Evolutionary conservation across 2,888 invertebrate species (phyloP), one percentile per base, ranked within the genome.

Genomic region (Drosophila merina): DNA sequence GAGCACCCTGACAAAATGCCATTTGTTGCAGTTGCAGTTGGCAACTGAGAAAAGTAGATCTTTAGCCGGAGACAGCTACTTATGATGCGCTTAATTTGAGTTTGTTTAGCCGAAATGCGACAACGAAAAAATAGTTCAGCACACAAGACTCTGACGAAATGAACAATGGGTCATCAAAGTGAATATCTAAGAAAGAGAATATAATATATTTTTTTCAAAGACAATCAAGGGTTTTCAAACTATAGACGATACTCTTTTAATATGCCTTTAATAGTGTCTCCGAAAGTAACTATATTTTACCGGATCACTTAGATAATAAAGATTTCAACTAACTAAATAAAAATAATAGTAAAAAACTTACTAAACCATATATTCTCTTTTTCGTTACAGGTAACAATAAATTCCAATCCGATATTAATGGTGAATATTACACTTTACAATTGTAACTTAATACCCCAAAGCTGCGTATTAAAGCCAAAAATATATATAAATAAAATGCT

Each of bases 51-150:
- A 52, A 42, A 49, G 49, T 51, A 44, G n/a, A 67, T 67, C 66
- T 66, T 56, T 33, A 26, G 45, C n/a, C 55, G 54, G 51, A 42
- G 33, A 44, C 55, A 30, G 50, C 60, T 45, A 20, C 50, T 48
- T 30, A 48, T 68, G 57, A 68, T 69, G 68, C 59, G 72, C 73
- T 74, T 77, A 77, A 79, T 86, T 79, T 81, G 76, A 74, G 80
- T 77, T 83, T 80, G 73, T 63, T 81, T 75, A 64, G 44, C 56
- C n/a, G 57, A 68, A 69, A 73, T 64, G 55, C 68, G 77, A 77
- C 68, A 73, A 25, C 9, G 38, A 62, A 45, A 71, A 71, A 62
- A 71, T 68, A 6, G 30, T 33, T 25, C 7, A 9, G 48, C 51
- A 25, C 3, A 42, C 20, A 14, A 20, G 12, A 45, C 5, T 25